These are phyloP conservation scores for Nesoenas mayeri DNA, from an alignment of 2,113 vertebrate genomes.

Conservation along the genomic window DNA sequence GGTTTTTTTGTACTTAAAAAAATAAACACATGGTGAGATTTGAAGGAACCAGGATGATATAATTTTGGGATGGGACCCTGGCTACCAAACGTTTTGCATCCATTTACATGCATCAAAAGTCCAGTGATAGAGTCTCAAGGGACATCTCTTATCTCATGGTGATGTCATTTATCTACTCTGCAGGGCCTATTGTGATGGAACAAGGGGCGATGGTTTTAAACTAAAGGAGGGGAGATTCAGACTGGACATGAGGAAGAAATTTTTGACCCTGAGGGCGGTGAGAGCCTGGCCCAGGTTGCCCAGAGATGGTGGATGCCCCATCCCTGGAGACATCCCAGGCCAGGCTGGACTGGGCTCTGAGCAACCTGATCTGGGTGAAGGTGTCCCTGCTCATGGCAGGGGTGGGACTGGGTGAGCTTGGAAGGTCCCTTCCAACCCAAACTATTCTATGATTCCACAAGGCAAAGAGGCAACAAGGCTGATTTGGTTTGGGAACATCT, in stretches of 20 bases:
- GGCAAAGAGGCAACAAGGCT: not conserved
- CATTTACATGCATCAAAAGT: not conserved
- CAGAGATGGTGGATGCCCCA: no score
- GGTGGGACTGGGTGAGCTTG: no score
- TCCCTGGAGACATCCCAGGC: no score
- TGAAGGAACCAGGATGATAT: not conserved
- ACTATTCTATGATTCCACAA: no score
- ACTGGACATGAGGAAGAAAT: no score
- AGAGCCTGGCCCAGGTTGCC: no score
- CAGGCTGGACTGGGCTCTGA: no score
- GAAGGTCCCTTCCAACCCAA: no score
- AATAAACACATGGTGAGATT: not conserved
- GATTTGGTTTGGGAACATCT: not conserved
- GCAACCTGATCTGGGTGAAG: no score
- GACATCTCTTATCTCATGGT: not conserved
- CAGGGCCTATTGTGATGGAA: rapidly evolving
- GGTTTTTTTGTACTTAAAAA: not conserved
- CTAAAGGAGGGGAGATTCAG: not conserved
- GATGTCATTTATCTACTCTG: not conserved
- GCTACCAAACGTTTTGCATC: not conserved
- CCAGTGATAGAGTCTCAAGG: not conserved
- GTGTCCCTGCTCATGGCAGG: no score
- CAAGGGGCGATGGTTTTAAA: not conserved
- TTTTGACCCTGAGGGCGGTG: no score
- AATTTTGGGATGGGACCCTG: not conserved